Conservation (phyloP, 2,797 vertebrate genomes). For the Cryptoprocta ferox region DNA sequence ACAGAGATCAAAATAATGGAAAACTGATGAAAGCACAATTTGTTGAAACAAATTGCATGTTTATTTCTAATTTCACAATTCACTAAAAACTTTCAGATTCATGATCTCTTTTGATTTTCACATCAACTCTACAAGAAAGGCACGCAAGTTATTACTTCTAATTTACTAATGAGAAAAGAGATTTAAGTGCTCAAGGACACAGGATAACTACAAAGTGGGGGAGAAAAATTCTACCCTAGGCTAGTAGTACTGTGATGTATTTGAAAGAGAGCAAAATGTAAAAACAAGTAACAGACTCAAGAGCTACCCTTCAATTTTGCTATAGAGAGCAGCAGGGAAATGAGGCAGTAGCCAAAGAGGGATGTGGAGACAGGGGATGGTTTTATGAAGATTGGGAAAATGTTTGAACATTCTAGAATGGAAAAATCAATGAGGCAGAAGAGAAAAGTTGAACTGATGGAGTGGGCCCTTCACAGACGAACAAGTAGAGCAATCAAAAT, state of each 20-base stretch:
- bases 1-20: neutral
- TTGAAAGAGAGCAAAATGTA: neutral
- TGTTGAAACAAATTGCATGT: neutral
- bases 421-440: neutral
- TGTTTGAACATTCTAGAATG: neutral
- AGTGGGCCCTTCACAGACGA: neutral
- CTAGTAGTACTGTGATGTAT: neutral
- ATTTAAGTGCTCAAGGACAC: neutral
- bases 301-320: neutral
- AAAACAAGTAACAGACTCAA: neutral
- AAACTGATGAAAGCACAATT: neutral
- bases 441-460: neutral
- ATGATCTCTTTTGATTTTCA: constrained; percentile 32
- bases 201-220: neutral
- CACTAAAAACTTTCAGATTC: neutral
- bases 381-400: neutral
- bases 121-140: neutral
- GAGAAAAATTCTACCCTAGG: neutral
- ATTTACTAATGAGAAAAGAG: neutral
- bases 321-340: neutral
- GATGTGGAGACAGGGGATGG: neutral
- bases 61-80: constrained; percentile 37
- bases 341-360: neutral
- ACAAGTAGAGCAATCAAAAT: neutral
- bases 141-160: neutral